Percentiles rank a stretch among this genome's conserved stretches.
phyloP scores from a whole-genome alignment of 1,140 invertebrate genomes.

The Apis cerana region DNA sequence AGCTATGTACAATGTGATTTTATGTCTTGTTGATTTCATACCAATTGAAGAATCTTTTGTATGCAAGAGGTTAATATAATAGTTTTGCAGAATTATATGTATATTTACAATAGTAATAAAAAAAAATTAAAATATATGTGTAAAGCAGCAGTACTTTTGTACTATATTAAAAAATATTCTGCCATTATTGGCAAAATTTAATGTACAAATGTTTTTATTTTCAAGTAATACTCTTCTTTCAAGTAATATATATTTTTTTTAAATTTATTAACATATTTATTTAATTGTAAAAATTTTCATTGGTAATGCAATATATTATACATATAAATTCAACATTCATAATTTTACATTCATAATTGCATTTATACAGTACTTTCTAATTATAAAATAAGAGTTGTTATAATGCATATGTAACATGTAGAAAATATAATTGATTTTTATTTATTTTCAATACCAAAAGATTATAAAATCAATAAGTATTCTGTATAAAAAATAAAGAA shows the following conservation, averaged over 20 bases:
- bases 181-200: slow-evolving; percentile 9
- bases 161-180: slow-evolving; percentile 16
- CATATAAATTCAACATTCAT: background rate
- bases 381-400: slow-evolving; percentile 6
- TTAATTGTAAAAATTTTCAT: background rate
- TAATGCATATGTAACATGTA: background rate
- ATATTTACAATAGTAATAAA: slow-evolving; percentile 29
- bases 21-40: slow-evolving; percentile 46
- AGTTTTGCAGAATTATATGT: slow-evolving; percentile 13
- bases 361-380: background rate
- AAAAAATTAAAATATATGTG: slow-evolving; percentile 24
- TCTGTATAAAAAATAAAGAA: slow-evolving; percentile 21
- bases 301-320: background rate
- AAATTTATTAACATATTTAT: slow-evolving; percentile 6
- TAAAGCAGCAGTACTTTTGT: slow-evolving; percentile 29
- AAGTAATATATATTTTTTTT: no score
- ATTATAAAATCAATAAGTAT: slow-evolving; percentile 5
- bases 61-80: slow-evolving; percentile 1
- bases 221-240: background rate
- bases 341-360: background rate
- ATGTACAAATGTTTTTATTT: slow-evolving; percentile 29
- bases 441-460: background rate
- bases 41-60: slow-evolving; percentile 20
- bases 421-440: background rate
- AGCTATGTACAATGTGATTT: slow-evolving; percentile 39